A percentile compares a stretch with the other conserved stretches of the same genome.
These are phyloP conservation scores for Procapra przewalskii DNA, from an alignment of 2,113 vertebrate genomes.

Conservation along the genomic window DNA sequence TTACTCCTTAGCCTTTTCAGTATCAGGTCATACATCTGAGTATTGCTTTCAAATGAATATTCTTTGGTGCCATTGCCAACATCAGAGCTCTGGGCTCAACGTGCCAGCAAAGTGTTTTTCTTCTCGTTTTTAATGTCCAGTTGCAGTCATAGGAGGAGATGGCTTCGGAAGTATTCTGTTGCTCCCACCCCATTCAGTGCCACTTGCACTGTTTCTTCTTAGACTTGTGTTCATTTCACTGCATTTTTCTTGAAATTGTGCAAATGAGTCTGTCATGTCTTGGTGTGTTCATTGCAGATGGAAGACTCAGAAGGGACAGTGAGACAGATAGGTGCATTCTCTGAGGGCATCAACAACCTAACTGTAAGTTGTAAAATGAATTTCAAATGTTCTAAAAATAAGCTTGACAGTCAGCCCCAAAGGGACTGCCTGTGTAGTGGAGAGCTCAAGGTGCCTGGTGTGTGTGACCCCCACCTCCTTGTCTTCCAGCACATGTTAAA, in stretches of 20 bases:
- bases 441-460: neutral
- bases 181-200: neutral
- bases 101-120: neutral
- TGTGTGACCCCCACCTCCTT: neutral
- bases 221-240: neutral
- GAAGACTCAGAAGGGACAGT: conserved; percentile 99
- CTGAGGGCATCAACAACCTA: conserved; percentile 98
- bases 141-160: neutral
- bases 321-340: conserved; percentile 96
- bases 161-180: neutral
- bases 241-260: neutral
- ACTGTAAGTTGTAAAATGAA: conserved; percentile 84
- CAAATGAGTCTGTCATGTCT: rapidly evolving
- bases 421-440: rapidly evolving
- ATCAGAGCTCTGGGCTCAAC: neutral
- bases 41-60: neutral
- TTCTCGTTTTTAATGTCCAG: neutral
- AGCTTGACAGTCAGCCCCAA: neutral
- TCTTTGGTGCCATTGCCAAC: neutral
- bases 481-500: conserved; percentile 94
- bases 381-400: neutral
- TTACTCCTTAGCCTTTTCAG: neutral
- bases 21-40: neutral
- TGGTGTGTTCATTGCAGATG: conserved; percentile 85
- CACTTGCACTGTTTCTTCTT: neutral